phyloP scores from a whole-genome alignment of 1,140 invertebrate genomes.

The Heliconius melpomene region DNA sequence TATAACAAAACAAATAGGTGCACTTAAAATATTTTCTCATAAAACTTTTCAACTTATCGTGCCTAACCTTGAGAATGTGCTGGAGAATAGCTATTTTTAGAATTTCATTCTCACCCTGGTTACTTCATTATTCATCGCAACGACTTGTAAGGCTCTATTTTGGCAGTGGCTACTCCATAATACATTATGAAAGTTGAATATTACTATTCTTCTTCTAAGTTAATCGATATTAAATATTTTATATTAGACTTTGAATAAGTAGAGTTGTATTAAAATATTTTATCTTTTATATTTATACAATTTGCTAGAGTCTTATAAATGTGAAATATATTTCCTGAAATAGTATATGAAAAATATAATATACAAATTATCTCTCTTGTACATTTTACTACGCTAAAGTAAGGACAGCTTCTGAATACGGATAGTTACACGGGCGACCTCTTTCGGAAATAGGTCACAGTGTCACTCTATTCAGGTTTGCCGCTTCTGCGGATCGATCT shows the following conservation, averaged over 20 bases:
- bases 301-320: background rate
- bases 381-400: conserved; percentile 39
- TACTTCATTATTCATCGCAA: conserved; percentile 20
- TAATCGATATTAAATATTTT: too few relatives aligned
- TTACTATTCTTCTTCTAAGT: background rate
- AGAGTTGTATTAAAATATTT: background rate
- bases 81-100: background rate
- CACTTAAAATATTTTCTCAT: background rate
- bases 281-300: background rate
- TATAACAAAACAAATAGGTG: background rate
- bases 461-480: conserved; percentile 46
- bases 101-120: conserved; percentile 12
- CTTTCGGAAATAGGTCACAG: conserved; percentile 67
- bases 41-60: background rate
- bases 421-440: conserved; percentile 48
- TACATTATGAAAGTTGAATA: background rate
- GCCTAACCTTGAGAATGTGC: background rate
- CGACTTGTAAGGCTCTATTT: conserved; percentile 9
- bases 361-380: conserved; percentile 20
- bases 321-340: too few relatives aligned
- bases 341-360: background rate
- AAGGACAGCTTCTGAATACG: conserved; percentile 45
- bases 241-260: too few relatives aligned
- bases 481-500: conserved; percentile 45
- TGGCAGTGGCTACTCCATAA: background rate